Evolutionary conservation across 2,797 vertebrate genomes (phyloP), one percentile per base, ranked within the genome.

Genomic region (Channa striata): DNA sequence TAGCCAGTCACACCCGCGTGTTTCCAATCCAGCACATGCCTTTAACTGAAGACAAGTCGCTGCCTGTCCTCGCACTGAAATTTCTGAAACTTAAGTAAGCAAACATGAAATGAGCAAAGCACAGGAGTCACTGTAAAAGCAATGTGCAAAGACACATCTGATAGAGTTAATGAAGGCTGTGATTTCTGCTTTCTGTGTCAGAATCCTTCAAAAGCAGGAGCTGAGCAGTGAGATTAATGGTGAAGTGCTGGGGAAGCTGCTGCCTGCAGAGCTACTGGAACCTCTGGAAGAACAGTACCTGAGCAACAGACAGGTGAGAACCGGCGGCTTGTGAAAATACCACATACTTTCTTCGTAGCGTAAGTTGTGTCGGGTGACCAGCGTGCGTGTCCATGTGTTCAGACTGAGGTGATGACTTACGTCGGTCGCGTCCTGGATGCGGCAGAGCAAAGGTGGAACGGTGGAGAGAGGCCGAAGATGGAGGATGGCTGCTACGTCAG

Each of bases 221-320:
- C 81, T 98, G 78, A 81, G 57, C 0, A 10, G 7, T 0, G 90
- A 94, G 43, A 82, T 98, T 53, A 76, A 95, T 40, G 50, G 39
- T 39, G 52, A 90, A 19, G 52, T 46, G 2, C 78, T 98, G 46
- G 94, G 91, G 42, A 91, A 92, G 57, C 95, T 99, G 83, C 91
- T 99, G 61, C 83, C 95, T 5, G 21, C 82, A 2, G 51, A 75
- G 6, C 56, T 93, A 33, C 81, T 94, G 78, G 72, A 72, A 21
- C 23, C 81, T 19, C 84, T 98, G 79, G 95, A 97, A 87, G 80
- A 87, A 0, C 89, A 93, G 42, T 97, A 93, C 88, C 71, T 97
- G 25, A 77, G 19, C 21, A 87, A 71, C 2, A 91, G 93, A 80
- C 78, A 89, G 94, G 97, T 99, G 77, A 77, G 8, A 30, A 4